Base-by-base conservation (phyloP, 2,797 vertebrate genomes). In the Sebastes minor region DNA sequence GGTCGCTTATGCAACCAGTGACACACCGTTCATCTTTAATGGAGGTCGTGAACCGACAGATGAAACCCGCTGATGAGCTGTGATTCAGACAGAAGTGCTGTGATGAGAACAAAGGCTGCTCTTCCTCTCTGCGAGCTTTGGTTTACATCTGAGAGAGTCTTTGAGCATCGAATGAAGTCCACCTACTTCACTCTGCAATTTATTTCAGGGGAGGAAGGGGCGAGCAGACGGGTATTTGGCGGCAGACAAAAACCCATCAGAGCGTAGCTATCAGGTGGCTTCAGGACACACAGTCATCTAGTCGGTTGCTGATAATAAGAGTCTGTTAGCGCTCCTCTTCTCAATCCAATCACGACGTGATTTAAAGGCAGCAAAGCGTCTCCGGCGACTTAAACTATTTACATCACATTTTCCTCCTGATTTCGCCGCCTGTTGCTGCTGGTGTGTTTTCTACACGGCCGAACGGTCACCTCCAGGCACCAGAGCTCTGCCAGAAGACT, bases 301-400 rank as follows among this genome's bases (percentile, higher is more conserved):
- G 66, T 60, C 14, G 20, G 46, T 6, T 7, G 53, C 82, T 74
- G 86, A 86, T 90, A 85, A 93, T 82, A 86, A 75, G 83, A 90
- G 85, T 79, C 66, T 78, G 83, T 87, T 90, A 76, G 80, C 28
- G 32, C 65, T 30, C 7, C 80, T 38, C 46, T 63, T 63, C 75
- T 80, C 87, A 87, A 74, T 89, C 88, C 88, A 89, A 91, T 91
- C 88, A 83, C 4, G 0, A 9, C 42, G 3, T 66, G 78, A 90
- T 89, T 92, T 88, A 84, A 79, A 82, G 78, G 88, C 86, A 84
- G 82, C 77, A 86, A 88, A 89, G 88, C 81, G 76, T 85, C 88
- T 77, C 85, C 3, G 74, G 32, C 23, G 25, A 61, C 78, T 74
- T 4, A 72, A 75, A 85, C 80, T 88, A 81, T 92, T 89, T 87